Evolutionary conservation across 2,797 vertebrate species (phyloP).

Genomic region (Takifugu rubripes): DNA sequence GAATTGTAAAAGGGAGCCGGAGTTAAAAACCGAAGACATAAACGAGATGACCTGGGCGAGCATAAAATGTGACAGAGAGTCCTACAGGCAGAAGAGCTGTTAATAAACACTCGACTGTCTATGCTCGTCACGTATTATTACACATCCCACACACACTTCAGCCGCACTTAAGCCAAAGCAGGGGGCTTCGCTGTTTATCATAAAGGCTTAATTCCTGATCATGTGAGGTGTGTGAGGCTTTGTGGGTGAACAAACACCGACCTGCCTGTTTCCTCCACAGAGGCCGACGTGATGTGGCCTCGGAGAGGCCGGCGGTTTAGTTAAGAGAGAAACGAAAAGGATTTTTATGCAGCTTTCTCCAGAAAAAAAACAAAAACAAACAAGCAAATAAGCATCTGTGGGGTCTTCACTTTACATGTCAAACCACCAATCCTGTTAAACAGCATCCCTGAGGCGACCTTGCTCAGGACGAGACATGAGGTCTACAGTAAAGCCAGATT

Average conservation of each 20-base stretch:
- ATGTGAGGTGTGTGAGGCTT: constrained; percentile 35
- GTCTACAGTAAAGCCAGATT: constrained; percentile 20
- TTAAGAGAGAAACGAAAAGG: constrained; percentile 62
- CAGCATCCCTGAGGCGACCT: constrained; percentile 68
- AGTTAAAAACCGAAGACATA: constrained; percentile 31
- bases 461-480: constrained; percentile 35
- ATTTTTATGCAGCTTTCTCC: constrained; percentile 57
- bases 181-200: constrained; percentile 33
- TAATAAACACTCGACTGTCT: constrained; percentile 5
- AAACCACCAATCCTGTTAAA: constrained; percentile 71
- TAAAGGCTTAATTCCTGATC: constrained; percentile 32
- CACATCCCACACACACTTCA: constrained; percentile 1
- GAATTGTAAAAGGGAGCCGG: neutral
- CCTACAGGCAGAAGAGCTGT: too few species aligned
- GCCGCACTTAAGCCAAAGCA: constrained; percentile 17
- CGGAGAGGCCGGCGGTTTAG: constrained; percentile 65
- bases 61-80: constrained; percentile 7
- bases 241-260: constrained; percentile 35
- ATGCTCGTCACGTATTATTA: neutral
- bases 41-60: constrained; percentile 44
- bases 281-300: constrained; percentile 32
- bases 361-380: constrained; percentile 46
- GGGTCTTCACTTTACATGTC: constrained; percentile 68
- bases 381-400: constrained; percentile 54
- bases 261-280: constrained; percentile 44